Evolutionary conservation across 1,140 invertebrate genomes (phyloP), one percentile per base, ranked within the genome.

Genomic region (Sycophaga agraensis): DNA sequence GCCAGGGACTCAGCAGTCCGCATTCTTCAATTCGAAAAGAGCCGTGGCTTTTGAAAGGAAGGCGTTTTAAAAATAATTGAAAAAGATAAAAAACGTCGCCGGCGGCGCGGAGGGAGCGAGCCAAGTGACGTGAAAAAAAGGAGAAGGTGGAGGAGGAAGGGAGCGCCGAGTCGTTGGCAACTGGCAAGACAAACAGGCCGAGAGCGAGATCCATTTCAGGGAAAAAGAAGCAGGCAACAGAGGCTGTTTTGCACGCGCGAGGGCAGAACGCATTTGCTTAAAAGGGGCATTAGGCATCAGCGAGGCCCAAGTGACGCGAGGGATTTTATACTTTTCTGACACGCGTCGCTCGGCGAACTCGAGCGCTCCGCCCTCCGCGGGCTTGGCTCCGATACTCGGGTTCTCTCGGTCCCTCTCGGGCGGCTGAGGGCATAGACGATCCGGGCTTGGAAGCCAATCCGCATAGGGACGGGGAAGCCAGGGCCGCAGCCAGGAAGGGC

Each of bases 131-230:
- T 34, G 11, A 34, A 34, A 6, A 34, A 51, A 64, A 68, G 65
- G 65, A 66, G 55, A 63, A 28, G 11, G 11, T 6, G 31, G 11
- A 34, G 11, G 31, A 34, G n/a, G n/a, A n/a, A n/a, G n/a, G n/a
- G n/a, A n/a, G n/a, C n/a, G n/a, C n/a, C n/a, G n/a, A n/a, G n/a
- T n/a, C n/a, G n/a, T n/a, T n/a, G n/a, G n/a, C n/a, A n/a, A 34
- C n/a, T 11, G 5, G 31, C 11, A 34, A 34, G 26, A 49, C 24
- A 49, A 14, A 12, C 0, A 28, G 16, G 4, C 24, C 21, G 34
- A 51, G 34, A 37, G 17, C 19, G 28, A 21, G 49, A 51, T 49
- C 46, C 46, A 49, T 49, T 49, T 49, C 46, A 49, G 46, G 17
- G 34, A 19, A 21, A 37, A 37, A 51, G 49, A 51, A 51, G 37